Evolutionary conservation across 2,888 invertebrate genomes (phyloP), one percentile per base, ranked within the genome.

Genomic region (Microplitis manilae): DNA sequence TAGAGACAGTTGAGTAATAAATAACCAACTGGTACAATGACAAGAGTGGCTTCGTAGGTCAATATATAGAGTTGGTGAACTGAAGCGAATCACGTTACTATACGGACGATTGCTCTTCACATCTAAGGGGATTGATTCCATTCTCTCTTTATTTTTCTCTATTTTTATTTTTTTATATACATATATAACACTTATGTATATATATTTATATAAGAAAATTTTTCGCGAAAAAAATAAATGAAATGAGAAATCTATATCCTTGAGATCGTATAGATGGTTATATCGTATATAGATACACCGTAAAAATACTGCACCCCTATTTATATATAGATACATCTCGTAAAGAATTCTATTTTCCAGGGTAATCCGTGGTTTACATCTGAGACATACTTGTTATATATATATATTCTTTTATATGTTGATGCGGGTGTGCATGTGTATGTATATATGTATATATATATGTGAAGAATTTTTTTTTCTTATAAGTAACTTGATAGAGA

Each of bases 261-360:
- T 77, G 78, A 77, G 79, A 72, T 74, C 72, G 76, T 79, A 41
- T 79, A 41, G 64, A 71, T 80, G 75, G 76, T 73, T 77, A 77
- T 77, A 65, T 73, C 41, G 67, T 79, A 77, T 8, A 50, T 77
- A 77, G 76, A 80, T 81, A 80, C 73, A 81, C 64, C 74, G 30
- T 30, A 50, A 13, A 50, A 13, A 50, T 13, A 50, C 50, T 50
- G 50, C 50, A 50, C 50, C 50, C 50, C 50, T 50, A 50, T 50
- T 50, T 13, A 50, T 50, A 50, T 50, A 50, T 50, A 50, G 50
- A 50, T 50, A 13, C 50, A 50, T 50, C 71, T 85, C 86, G 85
- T 86, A 86, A 85, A 87, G 84, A 82, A 86, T 86, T 86, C 86
- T 85, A 87, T 89, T 88, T 86, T 85, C 84, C 82, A 81, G 81